Percentiles rank a stretch among this genome's conserved stretches.
phyloP scores from a whole-genome alignment of 2,797 vertebrate species.

The Halcyon chelicuti region DNA sequence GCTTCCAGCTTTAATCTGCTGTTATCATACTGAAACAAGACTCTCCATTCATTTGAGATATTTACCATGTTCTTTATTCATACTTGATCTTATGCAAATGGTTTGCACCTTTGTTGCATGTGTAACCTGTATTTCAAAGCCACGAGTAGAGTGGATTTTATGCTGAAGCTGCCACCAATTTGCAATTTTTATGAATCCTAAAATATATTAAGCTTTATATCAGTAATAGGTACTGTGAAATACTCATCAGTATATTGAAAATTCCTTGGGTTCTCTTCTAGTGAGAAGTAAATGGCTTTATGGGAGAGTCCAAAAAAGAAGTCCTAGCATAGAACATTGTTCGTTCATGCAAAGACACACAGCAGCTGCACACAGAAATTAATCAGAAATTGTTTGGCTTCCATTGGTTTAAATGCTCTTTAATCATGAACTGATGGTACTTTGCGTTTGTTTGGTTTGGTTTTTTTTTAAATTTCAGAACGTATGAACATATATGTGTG shows the following conservation, averaged over 20 bases:
- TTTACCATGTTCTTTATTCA: not conserved
- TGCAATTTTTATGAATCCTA: not conserved
- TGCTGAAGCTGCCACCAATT: not conserved
- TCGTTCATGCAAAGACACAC: not conserved
- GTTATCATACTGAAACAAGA: not conserved
- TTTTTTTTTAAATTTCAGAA: not conserved
- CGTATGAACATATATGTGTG: not conserved
- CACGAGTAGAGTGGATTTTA: not conserved
- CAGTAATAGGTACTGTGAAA: not conserved
- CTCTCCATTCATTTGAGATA: not conserved
- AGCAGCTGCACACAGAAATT: not conserved
- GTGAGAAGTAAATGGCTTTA: not conserved
- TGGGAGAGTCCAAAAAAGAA: not conserved
- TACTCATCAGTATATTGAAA: not conserved
- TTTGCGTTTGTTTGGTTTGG: not conserved
- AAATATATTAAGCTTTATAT: not conserved
- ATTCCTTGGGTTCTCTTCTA: not conserved
- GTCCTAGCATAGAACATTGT: not conserved
- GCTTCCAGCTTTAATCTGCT: not conserved
- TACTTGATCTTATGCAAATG: not conserved
- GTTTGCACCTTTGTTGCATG: not conserved
- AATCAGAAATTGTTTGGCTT: not conserved
- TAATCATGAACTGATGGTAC: not conserved
- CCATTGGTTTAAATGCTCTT: not conserved
- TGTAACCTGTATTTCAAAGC: not conserved